These are phyloP conservation scores for Muntiacus reevesi DNA, from an alignment of 2,113 vertebrate genomes.

Conservation along the genomic window DNA sequence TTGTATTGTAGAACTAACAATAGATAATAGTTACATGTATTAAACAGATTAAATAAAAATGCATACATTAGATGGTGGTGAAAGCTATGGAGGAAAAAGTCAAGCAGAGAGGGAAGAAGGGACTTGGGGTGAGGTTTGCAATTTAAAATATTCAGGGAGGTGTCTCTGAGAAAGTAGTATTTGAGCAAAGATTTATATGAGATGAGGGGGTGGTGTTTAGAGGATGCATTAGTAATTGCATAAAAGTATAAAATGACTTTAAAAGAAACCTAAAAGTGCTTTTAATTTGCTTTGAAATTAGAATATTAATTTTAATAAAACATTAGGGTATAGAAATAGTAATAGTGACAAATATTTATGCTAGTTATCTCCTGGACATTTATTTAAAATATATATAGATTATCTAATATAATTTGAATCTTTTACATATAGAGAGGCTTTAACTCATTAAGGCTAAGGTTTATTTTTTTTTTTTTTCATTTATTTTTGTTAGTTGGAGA, in stretches of 20 bases:
- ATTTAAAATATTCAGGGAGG: not conserved
- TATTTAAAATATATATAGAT: not conserved
- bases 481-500: too few relatives aligned
- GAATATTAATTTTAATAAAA: not conserved
- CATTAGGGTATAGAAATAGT: not conserved
- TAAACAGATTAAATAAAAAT: not conserved
- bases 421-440: not conserved
- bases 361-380: not conserved
- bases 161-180: not conserved
- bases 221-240: not conserved
- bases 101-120: not conserved
- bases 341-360: not conserved
- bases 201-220: not conserved
- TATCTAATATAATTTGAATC: not conserved
- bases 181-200: not conserved
- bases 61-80: not conserved
- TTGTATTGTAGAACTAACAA: not conserved
- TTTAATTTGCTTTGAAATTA: not conserved
- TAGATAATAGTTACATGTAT: not conserved
- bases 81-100: not conserved
- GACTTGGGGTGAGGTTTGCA: not conserved
- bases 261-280: not conserved
- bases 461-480: not conserved
- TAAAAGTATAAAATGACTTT: not conserved
- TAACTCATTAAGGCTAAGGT: not conserved